A percentile compares a stretch with the other conserved stretches of the same genome.
Conservation (phyloP, 2,113 vertebrate genomes). For the Labeo catla region DNA sequence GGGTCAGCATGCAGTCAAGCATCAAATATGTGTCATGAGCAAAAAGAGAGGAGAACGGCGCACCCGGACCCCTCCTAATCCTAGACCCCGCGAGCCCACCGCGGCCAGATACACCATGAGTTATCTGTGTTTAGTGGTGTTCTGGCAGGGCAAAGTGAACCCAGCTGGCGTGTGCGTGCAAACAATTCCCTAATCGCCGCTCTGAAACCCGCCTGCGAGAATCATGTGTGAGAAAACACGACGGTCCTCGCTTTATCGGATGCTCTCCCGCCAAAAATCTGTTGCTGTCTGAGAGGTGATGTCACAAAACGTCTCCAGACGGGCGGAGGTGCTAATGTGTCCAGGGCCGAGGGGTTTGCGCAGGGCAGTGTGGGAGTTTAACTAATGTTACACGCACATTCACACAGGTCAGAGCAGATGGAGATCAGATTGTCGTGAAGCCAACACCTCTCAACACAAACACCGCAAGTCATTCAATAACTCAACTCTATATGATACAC, state of each 20-base stretch:
- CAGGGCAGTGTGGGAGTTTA: conserved; percentile 1
- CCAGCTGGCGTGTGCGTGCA: conserved; percentile 59
- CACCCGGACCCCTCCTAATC: background rate
- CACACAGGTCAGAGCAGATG: background rate
- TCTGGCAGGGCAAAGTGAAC: conserved; percentile 53
- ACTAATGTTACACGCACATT: background rate
- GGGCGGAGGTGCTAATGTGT: conserved; percentile 1
- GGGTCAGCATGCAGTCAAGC: conserved; percentile 52
- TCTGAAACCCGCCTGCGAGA: conserved; percentile 30
- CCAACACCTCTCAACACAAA: background rate
- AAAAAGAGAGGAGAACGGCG: background rate
- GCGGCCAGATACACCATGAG: conserved; percentile 41
- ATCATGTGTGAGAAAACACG: conserved; percentile 42
- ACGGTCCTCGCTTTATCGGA: conserved; percentile 13
- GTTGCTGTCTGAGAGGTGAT: conserved; percentile 15
- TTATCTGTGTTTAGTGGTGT: conserved; percentile 47
- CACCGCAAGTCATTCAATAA: background rate
- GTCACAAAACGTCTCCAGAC: conserved; percentile 14
- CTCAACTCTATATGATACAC: background rate
- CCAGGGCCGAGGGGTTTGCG: no score
- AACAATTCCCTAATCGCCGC: conserved; percentile 46
- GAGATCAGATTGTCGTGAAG: background rate
- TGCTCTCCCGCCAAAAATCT: background rate
- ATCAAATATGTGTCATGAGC: conserved; percentile 35
- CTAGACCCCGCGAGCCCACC: conserved; percentile 12